Evolutionary conservation across 1,140 invertebrate species (phyloP).

Genomic region (Manduca sexta): DNA sequence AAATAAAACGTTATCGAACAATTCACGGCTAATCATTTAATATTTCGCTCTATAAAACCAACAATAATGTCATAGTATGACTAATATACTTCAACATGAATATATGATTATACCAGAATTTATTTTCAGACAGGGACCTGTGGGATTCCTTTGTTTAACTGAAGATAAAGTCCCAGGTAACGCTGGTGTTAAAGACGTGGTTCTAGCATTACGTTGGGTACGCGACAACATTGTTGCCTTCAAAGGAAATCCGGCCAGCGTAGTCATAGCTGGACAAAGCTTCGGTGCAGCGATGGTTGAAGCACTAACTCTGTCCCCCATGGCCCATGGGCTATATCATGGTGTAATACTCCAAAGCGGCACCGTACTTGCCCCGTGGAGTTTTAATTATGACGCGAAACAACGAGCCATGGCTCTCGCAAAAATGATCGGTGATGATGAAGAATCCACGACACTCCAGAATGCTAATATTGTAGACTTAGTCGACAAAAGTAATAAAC

Average conservation of each 20-base stretch:
- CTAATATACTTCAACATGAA: no score
- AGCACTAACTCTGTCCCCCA: slow-evolving; percentile 35
- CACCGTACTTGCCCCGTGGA: slow-evolving; percentile 48
- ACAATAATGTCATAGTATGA: no score
- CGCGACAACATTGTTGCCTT: slow-evolving; percentile 80
- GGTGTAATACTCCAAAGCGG: slow-evolving; percentile 63
- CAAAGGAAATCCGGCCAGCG: slow-evolving; percentile 76
- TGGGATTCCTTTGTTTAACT: slow-evolving; percentile 72
- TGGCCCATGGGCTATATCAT: slow-evolving; percentile 42
- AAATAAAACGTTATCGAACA: no score
- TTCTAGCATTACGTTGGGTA: slow-evolving; percentile 77
- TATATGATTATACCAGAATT: background rate
- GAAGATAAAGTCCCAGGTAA: slow-evolving; percentile 79
- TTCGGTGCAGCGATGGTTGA: slow-evolving; percentile 70
- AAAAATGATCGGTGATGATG: slow-evolving; percentile 13
- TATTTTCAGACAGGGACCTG: slow-evolving; percentile 41
- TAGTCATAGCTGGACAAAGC: slow-evolving; percentile 73
- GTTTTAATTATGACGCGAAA: slow-evolving; percentile 51
- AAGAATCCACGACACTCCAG: slow-evolving; percentile 7
- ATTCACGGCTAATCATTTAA: no score
- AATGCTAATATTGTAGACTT: slow-evolving; percentile 30
- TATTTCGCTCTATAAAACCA: no score
- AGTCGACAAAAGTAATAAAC: slow-evolving; percentile 25
- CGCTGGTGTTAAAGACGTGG: slow-evolving; percentile 79
- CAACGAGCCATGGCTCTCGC: slow-evolving; percentile 28